These are phyloP conservation scores for Calyptomena viridis DNA, from an alignment of 2,113 vertebrate species.

Conservation along the genomic window DNA sequence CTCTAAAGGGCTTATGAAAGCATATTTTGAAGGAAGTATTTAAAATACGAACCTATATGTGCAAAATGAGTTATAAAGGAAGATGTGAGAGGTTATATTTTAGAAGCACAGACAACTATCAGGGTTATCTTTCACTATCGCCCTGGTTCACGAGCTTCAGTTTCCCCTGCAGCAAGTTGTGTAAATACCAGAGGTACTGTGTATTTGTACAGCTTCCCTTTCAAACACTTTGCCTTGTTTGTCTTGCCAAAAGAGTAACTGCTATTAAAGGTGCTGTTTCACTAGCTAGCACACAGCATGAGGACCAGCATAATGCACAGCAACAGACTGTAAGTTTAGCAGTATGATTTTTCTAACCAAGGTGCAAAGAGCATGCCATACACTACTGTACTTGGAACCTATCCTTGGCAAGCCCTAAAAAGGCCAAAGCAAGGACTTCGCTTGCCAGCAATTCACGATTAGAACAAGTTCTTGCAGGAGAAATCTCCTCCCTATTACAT, in stretches of 20 bases:
- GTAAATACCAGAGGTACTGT: constrained; percentile 35
- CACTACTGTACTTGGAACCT: not conserved
- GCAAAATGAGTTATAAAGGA: not conserved
- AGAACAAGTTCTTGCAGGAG: not conserved
- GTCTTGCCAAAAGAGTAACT: not conserved
- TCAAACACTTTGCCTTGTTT: constrained; percentile 40
- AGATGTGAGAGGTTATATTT: not conserved
- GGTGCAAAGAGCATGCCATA: not conserved
- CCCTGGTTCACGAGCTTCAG: not conserved
- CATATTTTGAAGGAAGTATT: not conserved
- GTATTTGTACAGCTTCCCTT: constrained; percentile 33
- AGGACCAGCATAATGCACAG: fast-evolving
- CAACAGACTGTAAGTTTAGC: not conserved
- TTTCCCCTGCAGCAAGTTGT: not conserved
- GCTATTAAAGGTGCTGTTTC: not conserved
- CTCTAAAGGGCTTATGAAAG: not conserved
- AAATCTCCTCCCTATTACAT: not conserved
- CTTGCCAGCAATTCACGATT: not conserved
- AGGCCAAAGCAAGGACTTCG: not conserved
- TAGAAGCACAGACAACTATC: not conserved
- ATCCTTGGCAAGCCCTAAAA: not conserved
- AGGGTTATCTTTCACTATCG: not conserved
- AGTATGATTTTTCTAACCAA: not conserved
- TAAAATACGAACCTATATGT: not conserved
- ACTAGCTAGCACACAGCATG: not conserved